Conservation (phyloP, 2,797 vertebrate genomes). For the Pyrocephalus nanus region DNA sequence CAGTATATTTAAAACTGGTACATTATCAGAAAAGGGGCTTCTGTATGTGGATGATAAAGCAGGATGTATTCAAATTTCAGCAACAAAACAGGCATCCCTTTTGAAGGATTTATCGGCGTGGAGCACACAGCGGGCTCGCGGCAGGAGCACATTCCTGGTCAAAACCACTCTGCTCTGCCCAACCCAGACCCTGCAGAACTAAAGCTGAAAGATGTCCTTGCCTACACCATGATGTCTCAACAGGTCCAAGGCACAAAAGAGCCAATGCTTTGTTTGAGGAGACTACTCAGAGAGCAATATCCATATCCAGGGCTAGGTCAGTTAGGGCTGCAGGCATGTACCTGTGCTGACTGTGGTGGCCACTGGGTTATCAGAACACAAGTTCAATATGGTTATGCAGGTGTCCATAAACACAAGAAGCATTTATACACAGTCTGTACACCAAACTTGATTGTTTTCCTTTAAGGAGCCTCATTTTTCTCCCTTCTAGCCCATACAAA, state of each 20-base stretch:
- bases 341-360: neutral
- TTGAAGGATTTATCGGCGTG: neutral
- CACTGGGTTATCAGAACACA: neutral
- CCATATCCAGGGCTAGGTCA: neutral
- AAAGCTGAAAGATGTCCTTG: neutral
- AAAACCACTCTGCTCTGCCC: neutral
- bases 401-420: neutral
- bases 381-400: neutral
- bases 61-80: neutral
- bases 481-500: neutral
- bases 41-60: slow-evolving; percentile 13
- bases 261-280: neutral
- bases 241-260: neutral
- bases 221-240: neutral
- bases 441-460: neutral
- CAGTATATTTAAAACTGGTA: neutral
- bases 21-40: neutral
- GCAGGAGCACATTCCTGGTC: neutral
- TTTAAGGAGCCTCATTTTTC: neutral
- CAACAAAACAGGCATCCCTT: neutral
- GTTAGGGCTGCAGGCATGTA: neutral
- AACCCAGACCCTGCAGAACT: neutral
- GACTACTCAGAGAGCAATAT: neutral
- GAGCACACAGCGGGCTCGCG: neutral
- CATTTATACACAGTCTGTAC: neutral